Evolutionary conservation across 2,113 vertebrate genomes (phyloP), one percentile per base, ranked within the genome.

Genomic region (Pterocles gutturalis): DNA sequence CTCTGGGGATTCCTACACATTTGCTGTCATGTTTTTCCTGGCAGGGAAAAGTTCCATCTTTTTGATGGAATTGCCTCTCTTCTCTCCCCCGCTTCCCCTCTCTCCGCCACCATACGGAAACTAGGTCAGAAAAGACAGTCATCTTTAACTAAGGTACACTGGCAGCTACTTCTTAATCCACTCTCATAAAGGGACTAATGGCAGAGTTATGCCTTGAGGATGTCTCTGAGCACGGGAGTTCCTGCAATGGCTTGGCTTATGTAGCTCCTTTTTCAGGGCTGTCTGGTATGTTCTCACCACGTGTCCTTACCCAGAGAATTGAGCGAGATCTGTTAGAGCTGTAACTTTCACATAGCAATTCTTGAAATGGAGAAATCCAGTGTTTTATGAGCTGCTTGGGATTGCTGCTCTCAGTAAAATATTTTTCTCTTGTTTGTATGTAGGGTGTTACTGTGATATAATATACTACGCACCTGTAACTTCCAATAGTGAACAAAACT

Each of bases 401-500:
- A 31, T 83, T 87, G 6, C 11, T 7, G 12, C 65, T 69, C 64
- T 76, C 17, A 38, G 71, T 24, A 75, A 79, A 83, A 58, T 89
- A 62, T 76, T 95, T 83, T 45, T 94, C 45, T 73, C 16, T 41
- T 66, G 36, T 16, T 62, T 96, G 17, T 82, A 41, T 54, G 43
- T 34, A 69, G 34, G 45, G 17, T 5, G 4, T 83, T 81, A 80
- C 34, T 0, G 2, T 13, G 26, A 60, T n/a, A 54, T 29, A 53
- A 58, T 14, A 65, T 36, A 43, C 26, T 14, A 45, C 34, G 24
- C 21, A 58, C 9, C 5, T 49, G 9, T 83, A 78, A 67, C 45
- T 73, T 54, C 29, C 24, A 80, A 38, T 49, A 73, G 20, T 62
- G 28, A 79, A 33, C 10, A 84, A 53, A 88, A 9, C 34, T 38